Percentiles rank a stretch among this genome's conserved stretches.
Conservation (phyloP, 2,888 invertebrate genomes). For the Micoletzkya japonica region DNA sequence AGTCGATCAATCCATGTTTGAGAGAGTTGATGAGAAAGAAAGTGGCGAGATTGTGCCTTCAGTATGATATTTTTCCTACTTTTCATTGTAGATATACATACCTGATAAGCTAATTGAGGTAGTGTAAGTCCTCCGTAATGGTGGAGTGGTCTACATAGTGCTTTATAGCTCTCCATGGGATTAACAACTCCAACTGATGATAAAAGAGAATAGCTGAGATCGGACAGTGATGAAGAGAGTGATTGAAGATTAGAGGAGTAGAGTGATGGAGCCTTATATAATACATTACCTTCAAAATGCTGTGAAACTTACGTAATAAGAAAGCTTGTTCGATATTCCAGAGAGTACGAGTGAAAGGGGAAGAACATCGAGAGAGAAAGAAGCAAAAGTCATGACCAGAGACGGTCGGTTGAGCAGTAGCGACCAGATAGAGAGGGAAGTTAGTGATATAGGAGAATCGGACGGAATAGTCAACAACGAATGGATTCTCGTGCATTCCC, state of each 20-base stretch:
- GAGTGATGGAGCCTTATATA: too few relatives aligned
- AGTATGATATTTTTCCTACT: not conserved
- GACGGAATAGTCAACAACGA: too few relatives aligned
- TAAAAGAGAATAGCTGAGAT: constrained; percentile 9
- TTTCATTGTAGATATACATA: constrained; percentile 19
- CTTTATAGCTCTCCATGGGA: constrained; percentile 52
- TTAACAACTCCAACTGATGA: constrained; percentile 29
- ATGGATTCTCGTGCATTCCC: too few relatives aligned
- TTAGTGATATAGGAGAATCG: too few relatives aligned
- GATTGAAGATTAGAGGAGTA: constrained; percentile 50
- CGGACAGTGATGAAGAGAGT: constrained; percentile 42
- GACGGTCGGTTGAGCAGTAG: constrained; percentile 51
- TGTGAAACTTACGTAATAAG: constrained; percentile 50
- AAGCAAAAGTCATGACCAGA: constrained; percentile 33
- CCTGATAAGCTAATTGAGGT: constrained; percentile 57
- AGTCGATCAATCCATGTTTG: constrained; percentile 68
- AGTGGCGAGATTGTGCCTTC: constrained; percentile 64
- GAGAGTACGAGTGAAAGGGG: constrained; percentile 52
- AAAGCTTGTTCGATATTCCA: constrained; percentile 48
- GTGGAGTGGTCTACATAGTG: constrained; percentile 51
- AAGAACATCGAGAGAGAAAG: constrained; percentile 55
- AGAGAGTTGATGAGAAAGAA: constrained; percentile 68
- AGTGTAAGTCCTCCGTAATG: constrained; percentile 48
- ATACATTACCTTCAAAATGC: too few relatives aligned
- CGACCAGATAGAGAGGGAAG: constrained; percentile 43